Evolutionary conservation across 2,888 invertebrate species (phyloP).

Genomic region (Drosophila pullipes): DNA sequence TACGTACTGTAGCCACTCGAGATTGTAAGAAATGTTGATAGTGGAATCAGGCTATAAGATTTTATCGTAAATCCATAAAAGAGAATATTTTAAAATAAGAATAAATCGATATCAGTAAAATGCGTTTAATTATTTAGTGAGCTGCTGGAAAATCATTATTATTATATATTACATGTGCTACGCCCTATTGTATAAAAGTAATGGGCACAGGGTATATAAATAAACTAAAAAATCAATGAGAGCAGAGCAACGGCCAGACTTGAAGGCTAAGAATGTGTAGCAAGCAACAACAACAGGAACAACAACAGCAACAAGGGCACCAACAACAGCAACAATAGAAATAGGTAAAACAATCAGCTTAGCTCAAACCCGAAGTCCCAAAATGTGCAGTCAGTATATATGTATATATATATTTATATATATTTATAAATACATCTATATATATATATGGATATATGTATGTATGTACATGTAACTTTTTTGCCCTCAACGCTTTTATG

Average conservation of each 20-base stretch:
- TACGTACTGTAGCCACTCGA: too few relatives aligned
- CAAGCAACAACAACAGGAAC: constrained; percentile 5
- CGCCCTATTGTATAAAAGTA: background rate
- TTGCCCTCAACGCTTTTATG: constrained; percentile 2
- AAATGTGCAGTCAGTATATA: constrained; percentile 24
- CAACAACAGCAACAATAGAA: constrained; percentile 33
- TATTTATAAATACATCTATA: background rate
- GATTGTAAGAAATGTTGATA: background rate
- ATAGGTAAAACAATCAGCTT: constrained; percentile 31
- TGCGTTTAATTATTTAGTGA: background rate
- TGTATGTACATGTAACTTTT: background rate
- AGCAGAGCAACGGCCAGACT: constrained; percentile 56
- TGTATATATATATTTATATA: background rate
- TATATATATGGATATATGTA: too few relatives aligned
- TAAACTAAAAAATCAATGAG: constrained; percentile 64
- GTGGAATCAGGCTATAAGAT: background rate
- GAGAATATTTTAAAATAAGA: background rate
- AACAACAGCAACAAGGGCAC: constrained; percentile 4
- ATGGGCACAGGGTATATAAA: constrained; percentile 23
- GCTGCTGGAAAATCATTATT: background rate
- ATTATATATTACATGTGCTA: background rate
- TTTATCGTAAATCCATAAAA: background rate
- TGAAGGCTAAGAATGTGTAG: constrained; percentile 63
- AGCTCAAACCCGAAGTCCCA: constrained; percentile 30
- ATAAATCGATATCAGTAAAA: background rate